These are phyloP conservation scores for Andrena camellia DNA, from an alignment of 2,888 invertebrate species.

Conservation along the genomic window DNA sequence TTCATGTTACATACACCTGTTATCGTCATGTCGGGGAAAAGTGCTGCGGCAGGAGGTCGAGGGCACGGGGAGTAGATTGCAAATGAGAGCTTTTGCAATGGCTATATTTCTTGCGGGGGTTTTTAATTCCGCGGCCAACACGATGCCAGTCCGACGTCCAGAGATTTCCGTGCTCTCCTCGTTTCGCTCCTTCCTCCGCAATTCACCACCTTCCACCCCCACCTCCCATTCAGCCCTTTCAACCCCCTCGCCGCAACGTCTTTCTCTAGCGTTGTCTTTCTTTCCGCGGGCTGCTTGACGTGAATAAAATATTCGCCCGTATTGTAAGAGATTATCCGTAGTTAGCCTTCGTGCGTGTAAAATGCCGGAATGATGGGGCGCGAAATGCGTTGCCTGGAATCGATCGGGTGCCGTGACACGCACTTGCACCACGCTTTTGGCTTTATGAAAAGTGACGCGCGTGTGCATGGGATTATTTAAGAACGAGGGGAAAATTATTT, in stretches of 20 bases:
- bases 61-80: conserved; percentile 72
- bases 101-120: conserved; percentile 80
- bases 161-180: conserved; percentile 57
- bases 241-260: conserved; percentile 33
- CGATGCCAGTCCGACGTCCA: conserved; percentile 69
- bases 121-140: conserved; percentile 80
- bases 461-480: conserved; percentile 34
- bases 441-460: conserved; percentile 29
- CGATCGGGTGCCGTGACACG: conserved; percentile 66
- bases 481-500: not conserved
- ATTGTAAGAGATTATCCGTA: conserved; percentile 54
- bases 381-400: conserved; percentile 62
- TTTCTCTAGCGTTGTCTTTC: conserved; percentile 50
- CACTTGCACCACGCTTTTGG: conserved; percentile 14
- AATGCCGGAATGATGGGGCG: conserved; percentile 52
- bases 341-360: conserved; percentile 43
- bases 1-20: conserved; percentile 14
- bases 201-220: conserved; percentile 42
- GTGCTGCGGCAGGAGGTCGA: conserved; percentile 42
- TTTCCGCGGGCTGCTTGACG: conserved; percentile 44
- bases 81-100: conserved; percentile 81
- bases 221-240: conserved; percentile 1
- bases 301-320: conserved; percentile 57
- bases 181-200: conserved; percentile 36
- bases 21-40: conserved; percentile 41